A percentile compares a stretch with the other conserved stretches of the same genome.
phyloP scores from a whole-genome alignment of 2,113 vertebrate genomes.

The Pica pica region DNA sequence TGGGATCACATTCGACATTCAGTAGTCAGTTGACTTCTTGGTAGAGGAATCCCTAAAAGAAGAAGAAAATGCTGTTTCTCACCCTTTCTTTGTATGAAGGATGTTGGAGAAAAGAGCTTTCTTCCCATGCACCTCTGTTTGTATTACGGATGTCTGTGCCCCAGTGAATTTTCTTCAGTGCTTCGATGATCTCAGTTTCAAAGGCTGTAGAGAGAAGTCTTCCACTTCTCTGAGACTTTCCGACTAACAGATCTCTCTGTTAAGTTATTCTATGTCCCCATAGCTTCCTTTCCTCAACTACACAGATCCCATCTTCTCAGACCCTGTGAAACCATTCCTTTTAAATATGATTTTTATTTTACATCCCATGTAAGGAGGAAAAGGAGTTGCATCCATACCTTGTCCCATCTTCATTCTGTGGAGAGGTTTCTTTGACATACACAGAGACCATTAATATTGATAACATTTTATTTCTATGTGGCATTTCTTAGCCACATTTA shows the following conservation, averaged over 20 bases:
- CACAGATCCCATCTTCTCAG: neutral
- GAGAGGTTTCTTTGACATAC: neutral
- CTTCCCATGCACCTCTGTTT: neutral
- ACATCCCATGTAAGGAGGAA: neutral
- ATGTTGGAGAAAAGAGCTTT: neutral
- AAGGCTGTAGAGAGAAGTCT: neutral
- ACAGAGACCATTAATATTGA: neutral
- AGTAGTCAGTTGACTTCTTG: neutral
- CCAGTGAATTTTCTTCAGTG: neutral
- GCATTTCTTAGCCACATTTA: neutral
- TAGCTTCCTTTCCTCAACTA: neutral
- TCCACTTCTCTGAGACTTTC: neutral
- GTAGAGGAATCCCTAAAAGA: neutral
- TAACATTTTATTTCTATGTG: neutral
- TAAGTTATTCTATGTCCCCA: neutral
- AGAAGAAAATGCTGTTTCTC: neutral
- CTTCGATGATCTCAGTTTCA: neutral
- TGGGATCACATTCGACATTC: neutral
- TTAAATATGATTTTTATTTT: neutral
- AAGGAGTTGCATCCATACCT: neutral
- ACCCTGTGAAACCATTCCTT: neutral
- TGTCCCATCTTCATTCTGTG: neutral
- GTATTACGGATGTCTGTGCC: neutral
- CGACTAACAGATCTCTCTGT: neutral
- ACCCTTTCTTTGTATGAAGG: neutral